Evolutionary conservation across 2,888 invertebrate species (phyloP).

Genomic region (Nephrotoma guestfalica): DNA sequence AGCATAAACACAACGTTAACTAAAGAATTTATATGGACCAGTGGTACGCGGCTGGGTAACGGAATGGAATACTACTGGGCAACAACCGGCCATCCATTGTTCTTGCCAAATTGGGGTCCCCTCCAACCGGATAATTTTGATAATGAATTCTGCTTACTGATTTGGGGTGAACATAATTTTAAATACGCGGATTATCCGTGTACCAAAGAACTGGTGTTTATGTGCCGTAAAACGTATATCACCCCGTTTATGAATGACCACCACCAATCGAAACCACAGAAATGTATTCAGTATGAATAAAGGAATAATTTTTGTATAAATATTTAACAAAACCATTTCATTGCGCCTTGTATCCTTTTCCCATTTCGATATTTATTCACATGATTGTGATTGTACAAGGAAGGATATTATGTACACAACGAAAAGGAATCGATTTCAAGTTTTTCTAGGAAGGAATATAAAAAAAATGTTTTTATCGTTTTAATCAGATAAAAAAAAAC

Average conservation of each 20-base stretch:
- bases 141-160: not conserved
- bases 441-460: not conserved
- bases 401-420: not conserved
- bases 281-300: not conserved
- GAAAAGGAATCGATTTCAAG: not conserved
- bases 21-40: not conserved
- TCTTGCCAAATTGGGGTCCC: not conserved
- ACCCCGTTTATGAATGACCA: not conserved
- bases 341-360: not conserved
- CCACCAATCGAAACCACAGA: not conserved
- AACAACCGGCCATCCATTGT: not conserved
- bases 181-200: not conserved
- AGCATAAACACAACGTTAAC: not conserved
- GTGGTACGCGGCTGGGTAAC: not conserved
- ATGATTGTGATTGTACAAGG: not conserved
- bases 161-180: not conserved
- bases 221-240: not conserved
- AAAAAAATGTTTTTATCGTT: not conserved
- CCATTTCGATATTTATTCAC: not conserved
- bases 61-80: not conserved
- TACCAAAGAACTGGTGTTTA: not conserved
- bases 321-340: not conserved
- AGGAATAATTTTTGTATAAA: not conserved
- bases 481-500: not conserved
- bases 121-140: not conserved